Evolutionary conservation across 2,113 vertebrate genomes (phyloP).

Genomic region (Pygoscelis antarcticus): DNA sequence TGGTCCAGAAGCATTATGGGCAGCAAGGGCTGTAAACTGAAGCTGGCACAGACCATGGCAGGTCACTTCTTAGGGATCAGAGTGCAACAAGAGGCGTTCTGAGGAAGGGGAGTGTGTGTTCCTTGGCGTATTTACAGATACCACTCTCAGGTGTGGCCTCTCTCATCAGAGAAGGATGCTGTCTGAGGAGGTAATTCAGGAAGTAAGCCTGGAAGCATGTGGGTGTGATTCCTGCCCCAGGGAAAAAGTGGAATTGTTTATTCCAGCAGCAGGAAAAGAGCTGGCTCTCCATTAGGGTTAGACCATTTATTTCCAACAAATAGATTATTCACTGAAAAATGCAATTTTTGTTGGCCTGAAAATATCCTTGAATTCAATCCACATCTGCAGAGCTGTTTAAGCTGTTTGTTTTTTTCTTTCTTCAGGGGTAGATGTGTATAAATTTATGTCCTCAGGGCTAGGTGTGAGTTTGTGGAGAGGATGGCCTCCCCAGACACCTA

Average conservation of each 20-base stretch:
- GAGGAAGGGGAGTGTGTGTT: conserved; percentile 27
- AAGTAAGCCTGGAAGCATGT: conserved; percentile 46
- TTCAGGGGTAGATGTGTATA: neutral
- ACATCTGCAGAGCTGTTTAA: conserved; percentile 14
- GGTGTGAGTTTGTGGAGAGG: neutral
- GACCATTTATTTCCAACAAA: conserved; percentile 41
- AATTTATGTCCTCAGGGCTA: neutral
- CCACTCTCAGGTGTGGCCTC: conserved; percentile 53
- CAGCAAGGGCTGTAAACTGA: neutral
- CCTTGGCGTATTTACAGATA: neutral
- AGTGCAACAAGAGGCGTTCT: neutral
- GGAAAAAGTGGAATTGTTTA: conserved; percentile 49
- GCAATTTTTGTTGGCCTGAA: neutral
- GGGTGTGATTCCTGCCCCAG: conserved; percentile 38
- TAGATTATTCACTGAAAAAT: conserved; percentile 47
- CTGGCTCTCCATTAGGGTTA: neutral
- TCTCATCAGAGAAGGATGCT: conserved; percentile 1
- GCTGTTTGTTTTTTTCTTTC: neutral
- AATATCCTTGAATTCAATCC: neutral
- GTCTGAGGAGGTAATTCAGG: conserved; percentile 34
- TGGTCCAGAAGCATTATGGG: neutral
- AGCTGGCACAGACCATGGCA: neutral
- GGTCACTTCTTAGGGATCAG: neutral
- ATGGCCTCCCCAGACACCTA: neutral
- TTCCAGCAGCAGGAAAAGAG: conserved; percentile 25